Evolutionary conservation across 1,140 invertebrate genomes (phyloP).

Genomic region (Paramacrobiotus metropolitanus): DNA sequence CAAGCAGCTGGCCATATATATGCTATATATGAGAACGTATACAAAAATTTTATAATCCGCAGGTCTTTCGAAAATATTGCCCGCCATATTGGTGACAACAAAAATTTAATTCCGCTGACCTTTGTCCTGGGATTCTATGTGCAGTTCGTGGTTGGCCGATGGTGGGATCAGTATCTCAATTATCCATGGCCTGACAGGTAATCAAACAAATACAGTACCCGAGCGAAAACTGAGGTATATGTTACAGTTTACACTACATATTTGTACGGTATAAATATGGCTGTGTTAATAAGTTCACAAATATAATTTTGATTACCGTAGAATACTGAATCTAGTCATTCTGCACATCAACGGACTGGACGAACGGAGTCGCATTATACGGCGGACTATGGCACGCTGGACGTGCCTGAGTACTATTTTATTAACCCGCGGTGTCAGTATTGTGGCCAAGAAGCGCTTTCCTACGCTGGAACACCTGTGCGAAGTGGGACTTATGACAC

Average conservation of each 20-base stretch:
- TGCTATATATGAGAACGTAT: too few relatives aligned
- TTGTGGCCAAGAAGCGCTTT: constrained; percentile 64
- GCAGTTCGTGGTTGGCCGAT: constrained; percentile 54
- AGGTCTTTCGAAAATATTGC: constrained; percentile 23
- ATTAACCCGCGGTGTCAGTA: constrained; percentile 30
- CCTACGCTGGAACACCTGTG: constrained; percentile 70
- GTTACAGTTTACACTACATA: too few relatives aligned
- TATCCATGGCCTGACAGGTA: constrained; percentile 2
- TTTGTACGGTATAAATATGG: too few relatives aligned
- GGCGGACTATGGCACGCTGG: constrained; percentile 64
- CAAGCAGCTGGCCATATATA: too few relatives aligned
- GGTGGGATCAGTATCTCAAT: constrained; percentile 1
- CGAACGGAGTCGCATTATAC: constrained; percentile 60
- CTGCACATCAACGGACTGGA: constrained; percentile 23
- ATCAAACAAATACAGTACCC: background rate
- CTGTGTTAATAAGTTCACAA: too few relatives aligned
- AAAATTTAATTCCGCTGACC: constrained; percentile 36
- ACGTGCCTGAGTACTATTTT: constrained; percentile 33
- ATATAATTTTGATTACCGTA: too few relatives aligned
- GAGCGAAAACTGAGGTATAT: background rate
- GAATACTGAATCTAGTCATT: background rate
- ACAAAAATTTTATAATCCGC: too few relatives aligned
- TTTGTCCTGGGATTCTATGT: constrained; percentile 86
- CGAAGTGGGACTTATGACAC: constrained; percentile 41
- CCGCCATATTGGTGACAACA: constrained; percentile 20